These are phyloP conservation scores for Ctena decussata DNA, from an alignment of 2,888 invertebrate genomes.

Conservation along the genomic window DNA sequence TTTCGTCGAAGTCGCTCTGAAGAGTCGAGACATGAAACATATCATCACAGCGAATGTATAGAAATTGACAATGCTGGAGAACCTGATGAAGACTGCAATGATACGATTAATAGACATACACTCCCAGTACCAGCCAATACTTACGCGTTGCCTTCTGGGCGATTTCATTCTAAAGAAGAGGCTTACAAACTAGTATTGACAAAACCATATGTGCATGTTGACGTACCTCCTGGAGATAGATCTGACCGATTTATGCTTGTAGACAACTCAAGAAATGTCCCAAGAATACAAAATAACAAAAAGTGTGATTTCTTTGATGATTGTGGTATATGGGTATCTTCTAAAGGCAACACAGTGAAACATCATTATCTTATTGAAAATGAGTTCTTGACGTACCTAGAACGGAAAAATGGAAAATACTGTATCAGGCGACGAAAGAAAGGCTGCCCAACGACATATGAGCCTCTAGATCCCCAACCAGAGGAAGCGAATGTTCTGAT, in stretches of 20 bases:
- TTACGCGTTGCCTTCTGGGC: background rate
- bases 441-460: background rate
- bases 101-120: too few species aligned
- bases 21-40: too few species aligned
- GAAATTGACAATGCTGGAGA: too few species aligned
- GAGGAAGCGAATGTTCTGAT: background rate
- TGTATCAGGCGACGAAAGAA: background rate
- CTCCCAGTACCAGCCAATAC: too few species aligned
- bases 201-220: background rate
- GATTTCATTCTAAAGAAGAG: background rate
- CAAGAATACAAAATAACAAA: background rate
- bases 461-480: conserved; percentile 13
- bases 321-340: conserved; percentile 27
- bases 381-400: background rate
- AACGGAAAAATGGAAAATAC: conserved; percentile 9
- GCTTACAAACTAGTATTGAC: background rate
- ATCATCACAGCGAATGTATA: too few species aligned
- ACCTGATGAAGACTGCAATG: too few species aligned
- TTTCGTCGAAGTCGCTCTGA: too few species aligned
- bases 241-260: conserved; percentile 26
- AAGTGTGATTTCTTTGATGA: conserved; percentile 41
- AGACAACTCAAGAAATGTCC: conserved; percentile 21
- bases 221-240: conserved; percentile 33
- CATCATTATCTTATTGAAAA: background rate
- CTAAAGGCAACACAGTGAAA: conserved; percentile 22